These are phyloP conservation scores for Sebastes ruberrimus DNA, from an alignment of 2,797 vertebrate species.

Conservation along the genomic window DNA sequence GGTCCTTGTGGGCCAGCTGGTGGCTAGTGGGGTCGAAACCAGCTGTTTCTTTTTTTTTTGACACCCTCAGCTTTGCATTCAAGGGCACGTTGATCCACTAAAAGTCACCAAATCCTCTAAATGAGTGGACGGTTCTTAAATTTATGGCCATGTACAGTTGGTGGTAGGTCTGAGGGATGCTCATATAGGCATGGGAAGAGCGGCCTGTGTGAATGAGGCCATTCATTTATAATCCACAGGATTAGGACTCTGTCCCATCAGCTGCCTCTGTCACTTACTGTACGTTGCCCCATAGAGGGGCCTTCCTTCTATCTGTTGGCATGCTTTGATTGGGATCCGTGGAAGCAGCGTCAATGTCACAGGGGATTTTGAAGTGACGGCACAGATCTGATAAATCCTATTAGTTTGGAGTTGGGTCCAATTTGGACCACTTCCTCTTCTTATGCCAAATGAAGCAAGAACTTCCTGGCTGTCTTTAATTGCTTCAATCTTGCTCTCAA, in stretches of 20 bases:
- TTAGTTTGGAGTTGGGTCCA: constrained; percentile 28
- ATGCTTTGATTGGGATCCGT: constrained; percentile 53
- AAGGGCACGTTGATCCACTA: constrained; percentile 5
- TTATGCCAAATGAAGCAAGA: background rate
- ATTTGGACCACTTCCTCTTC: constrained; percentile 13
- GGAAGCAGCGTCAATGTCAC: constrained; percentile 20
- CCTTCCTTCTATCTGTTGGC: constrained; percentile 5
- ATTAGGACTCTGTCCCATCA: constrained; percentile 59
- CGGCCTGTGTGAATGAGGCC: constrained; percentile 52
- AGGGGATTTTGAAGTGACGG: constrained; percentile 38
- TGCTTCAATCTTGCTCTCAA: background rate
- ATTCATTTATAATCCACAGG: constrained; percentile 67
- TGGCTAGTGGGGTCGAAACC: background rate
- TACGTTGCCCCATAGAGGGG: background rate
- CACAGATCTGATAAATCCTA: constrained; percentile 49
- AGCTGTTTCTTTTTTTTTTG: constrained; percentile 37
- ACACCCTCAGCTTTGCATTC: background rate
- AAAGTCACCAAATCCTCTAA: constrained; percentile 19
- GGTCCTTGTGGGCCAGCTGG: constrained; percentile 15
- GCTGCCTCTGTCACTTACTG: constrained; percentile 71
- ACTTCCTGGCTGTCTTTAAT: constrained; percentile 18
- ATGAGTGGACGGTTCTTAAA: constrained; percentile 6
- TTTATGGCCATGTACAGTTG: constrained; percentile 22
- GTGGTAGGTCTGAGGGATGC: constrained; percentile 28
- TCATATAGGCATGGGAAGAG: constrained; percentile 45